phyloP scores from a whole-genome alignment of 2,797 vertebrate genomes.

The Apodemus agrarius region DNA sequence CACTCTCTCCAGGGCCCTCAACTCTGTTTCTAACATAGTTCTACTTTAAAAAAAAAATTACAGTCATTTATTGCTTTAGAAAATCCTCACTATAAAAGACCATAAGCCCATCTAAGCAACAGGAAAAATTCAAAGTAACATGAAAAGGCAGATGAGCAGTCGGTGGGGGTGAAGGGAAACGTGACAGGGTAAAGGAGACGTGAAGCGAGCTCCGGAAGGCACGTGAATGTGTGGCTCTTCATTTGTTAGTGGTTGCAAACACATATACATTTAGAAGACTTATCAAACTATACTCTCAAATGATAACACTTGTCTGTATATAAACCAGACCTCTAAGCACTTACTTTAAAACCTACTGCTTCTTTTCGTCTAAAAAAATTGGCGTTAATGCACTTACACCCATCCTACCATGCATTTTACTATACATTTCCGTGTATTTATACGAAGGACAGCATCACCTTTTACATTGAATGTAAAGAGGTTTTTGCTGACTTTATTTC shows the following conservation, averaged over 20 bases:
- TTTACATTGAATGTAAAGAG: conserved; percentile 11
- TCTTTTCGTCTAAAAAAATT: neutral
- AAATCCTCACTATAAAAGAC: neutral
- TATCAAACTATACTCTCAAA: neutral
- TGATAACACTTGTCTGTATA: neutral
- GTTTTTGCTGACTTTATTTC: conserved; percentile 32
- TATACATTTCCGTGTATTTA: neutral
- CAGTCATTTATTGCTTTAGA: neutral
- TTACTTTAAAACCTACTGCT: neutral
- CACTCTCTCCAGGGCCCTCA: neutral
- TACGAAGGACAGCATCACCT: neutral
- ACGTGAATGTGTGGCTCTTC: neutral
- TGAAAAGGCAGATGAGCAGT: neutral
- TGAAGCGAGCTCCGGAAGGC: neutral
- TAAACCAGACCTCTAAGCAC: conserved; percentile 22
- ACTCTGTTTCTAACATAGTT: neutral
- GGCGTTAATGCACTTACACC: neutral
- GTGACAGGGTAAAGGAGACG: neutral
- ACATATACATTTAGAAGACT: neutral
- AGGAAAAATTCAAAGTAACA: conserved; percentile 3
- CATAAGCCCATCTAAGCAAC: neutral
- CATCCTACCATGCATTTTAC: neutral
- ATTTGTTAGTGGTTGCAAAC: neutral
- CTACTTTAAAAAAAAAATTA: neutral
- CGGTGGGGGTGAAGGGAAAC: neutral